Percentiles rank a stretch among this genome's conserved stretches.
Conservation (phyloP, 2,797 vertebrate genomes). For the Gallinago solitaria region DNA sequence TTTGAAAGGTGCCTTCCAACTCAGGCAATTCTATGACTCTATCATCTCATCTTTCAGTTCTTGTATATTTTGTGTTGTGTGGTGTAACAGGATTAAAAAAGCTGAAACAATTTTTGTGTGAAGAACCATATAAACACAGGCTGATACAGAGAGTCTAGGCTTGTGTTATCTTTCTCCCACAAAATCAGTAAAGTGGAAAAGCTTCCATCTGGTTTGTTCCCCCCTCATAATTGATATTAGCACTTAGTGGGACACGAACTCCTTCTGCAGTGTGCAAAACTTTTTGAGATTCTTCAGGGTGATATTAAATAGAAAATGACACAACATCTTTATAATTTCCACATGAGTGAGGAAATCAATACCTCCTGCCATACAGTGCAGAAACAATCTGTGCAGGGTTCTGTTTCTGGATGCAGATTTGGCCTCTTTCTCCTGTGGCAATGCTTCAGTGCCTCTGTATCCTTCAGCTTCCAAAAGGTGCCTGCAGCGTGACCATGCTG, state of each 20-base stretch:
- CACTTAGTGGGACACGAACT: not conserved
- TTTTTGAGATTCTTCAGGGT: not conserved
- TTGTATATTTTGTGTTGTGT: not conserved
- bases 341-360: slow-evolving; percentile 15
- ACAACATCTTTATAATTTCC: slow-evolving; percentile 36
- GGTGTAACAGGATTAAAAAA: not conserved
- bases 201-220: not conserved
- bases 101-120: not conserved
- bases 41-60: not conserved
- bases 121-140: not conserved
- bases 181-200: not conserved
- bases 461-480: slow-evolving; percentile 29
- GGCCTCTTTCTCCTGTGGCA: not conserved
- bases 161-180: not conserved
- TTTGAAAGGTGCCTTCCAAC: too few relatives aligned
- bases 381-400: slow-evolving; percentile 30
- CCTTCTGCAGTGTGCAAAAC: not conserved
- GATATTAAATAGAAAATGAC: not conserved
- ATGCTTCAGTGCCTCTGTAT: not conserved
- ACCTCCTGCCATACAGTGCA: not conserved
- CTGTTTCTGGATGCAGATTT: slow-evolving; percentile 27
- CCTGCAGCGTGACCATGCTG: not conserved
- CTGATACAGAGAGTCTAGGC: not conserved
- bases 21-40: not conserved
- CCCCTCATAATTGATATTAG: not conserved